phyloP scores from a whole-genome alignment of 2,113 vertebrate species.

The Hippocampus barbouri region DNA sequence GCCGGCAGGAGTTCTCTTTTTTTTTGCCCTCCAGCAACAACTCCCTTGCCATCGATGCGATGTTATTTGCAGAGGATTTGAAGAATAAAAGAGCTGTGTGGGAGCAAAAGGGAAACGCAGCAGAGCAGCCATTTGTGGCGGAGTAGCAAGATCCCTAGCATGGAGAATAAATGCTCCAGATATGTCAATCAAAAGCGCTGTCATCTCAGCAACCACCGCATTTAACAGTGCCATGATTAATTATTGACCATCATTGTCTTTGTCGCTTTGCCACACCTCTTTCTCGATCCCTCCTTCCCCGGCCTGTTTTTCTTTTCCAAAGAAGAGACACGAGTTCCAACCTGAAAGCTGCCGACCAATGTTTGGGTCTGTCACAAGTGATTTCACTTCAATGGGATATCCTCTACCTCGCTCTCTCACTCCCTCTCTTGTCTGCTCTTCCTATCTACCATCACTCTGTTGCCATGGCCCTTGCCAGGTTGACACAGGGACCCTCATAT shows the following conservation, averaged over 20 bases:
- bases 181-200: constrained; percentile 69
- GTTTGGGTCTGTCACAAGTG: constrained; percentile 64
- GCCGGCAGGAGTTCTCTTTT: constrained; percentile 23
- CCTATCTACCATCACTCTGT: constrained; percentile 55
- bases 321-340: constrained; percentile 62
- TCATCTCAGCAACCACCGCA: constrained; percentile 46
- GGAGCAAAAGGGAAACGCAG: constrained; percentile 20
- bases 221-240: constrained; percentile 66
- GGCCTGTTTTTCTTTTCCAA: constrained; percentile 40
- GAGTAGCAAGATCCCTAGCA: constrained; percentile 35
- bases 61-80: constrained; percentile 48
- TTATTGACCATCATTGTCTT: constrained; percentile 69
- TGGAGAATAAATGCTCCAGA: constrained; percentile 67
- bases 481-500: constrained; percentile 65
- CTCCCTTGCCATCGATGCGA: constrained; percentile 38
- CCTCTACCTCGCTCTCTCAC: constrained; percentile 22
- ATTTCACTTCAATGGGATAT: constrained; percentile 57
- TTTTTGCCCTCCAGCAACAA: constrained; percentile 27
- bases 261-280: constrained; percentile 56
- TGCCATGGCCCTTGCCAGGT: constrained; percentile 68
- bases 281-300: constrained; percentile 33
- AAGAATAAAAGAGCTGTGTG: constrained; percentile 41
- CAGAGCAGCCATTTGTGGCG: constrained; percentile 16
- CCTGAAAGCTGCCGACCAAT: constrained; percentile 67
- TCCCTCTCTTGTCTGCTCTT: constrained; percentile 38